A percentile compares a stretch with the other conserved stretches of the same genome.
Evolutionary conservation across 1,140 invertebrate species (phyloP).

Genomic region (Hermatobates lingyangjiaoensis): DNA sequence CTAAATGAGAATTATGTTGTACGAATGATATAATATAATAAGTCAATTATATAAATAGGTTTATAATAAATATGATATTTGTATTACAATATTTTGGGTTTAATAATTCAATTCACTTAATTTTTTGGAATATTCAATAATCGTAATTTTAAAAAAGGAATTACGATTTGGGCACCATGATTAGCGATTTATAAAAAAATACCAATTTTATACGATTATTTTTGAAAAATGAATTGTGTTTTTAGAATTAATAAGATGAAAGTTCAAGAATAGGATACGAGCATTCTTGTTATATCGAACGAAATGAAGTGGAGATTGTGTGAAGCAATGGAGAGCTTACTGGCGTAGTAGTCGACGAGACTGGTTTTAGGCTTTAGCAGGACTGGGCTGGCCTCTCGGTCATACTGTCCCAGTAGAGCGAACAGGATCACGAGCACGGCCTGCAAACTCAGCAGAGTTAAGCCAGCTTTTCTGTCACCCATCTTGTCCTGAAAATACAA

Average conservation of each 20-base stretch:
- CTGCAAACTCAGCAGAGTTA: slow-evolving; percentile 1
- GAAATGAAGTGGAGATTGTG: background rate
- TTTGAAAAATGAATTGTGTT: background rate
- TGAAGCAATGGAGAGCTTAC: slow-evolving; percentile 2
- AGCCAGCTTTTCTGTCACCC: background rate
- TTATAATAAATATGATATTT: too few species aligned
- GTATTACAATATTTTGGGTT: too few species aligned
- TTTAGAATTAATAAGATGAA: background rate
- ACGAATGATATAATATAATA: too few species aligned
- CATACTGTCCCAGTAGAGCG: background rate
- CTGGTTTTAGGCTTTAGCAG: background rate
- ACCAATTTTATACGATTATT: background rate
- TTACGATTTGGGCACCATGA: background rate
- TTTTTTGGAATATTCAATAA: too few species aligned
- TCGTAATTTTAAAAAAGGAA: background rate
- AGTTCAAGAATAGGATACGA: background rate
- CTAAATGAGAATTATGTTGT: too few species aligned
- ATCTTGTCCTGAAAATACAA: background rate
- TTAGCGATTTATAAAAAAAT: background rate
- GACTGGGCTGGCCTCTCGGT: background rate
- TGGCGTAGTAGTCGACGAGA: background rate
- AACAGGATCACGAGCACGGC: background rate
- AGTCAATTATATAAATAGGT: too few species aligned
- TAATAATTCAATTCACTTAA: too few species aligned
- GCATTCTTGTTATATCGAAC: background rate